A percentile compares a stretch with the other conserved stretches of the same genome.
Conservation (phyloP, 1,140 invertebrate genomes). For the Uloborus diversus region DNA sequence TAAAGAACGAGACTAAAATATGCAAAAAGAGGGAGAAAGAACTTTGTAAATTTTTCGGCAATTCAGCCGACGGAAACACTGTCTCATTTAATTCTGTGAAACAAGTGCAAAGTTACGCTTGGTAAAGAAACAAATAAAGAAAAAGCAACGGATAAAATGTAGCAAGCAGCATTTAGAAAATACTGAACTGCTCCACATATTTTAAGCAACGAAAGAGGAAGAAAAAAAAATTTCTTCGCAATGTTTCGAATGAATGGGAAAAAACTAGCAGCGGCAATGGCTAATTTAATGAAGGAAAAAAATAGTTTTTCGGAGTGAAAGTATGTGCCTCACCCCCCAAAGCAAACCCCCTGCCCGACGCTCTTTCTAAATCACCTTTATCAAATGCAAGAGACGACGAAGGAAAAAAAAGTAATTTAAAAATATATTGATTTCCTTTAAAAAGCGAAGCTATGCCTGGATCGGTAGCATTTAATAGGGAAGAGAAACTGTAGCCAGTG, state of each 20-base stretch:
- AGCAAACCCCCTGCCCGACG: not conserved
- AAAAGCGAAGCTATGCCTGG: not conserved
- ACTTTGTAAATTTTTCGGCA: conserved; percentile 34
- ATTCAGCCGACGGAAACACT: conserved; percentile 3
- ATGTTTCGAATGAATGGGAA: conserved; percentile 3
- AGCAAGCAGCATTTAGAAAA: not conserved
- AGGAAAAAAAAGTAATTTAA: conserved; percentile 37
- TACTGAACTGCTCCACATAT: not conserved
- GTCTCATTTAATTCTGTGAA: not conserved
- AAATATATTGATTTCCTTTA: conserved; percentile 42
- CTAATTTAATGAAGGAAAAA: conserved; percentile 43
- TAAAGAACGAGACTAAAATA: not conserved
- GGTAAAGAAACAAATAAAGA: not conserved
- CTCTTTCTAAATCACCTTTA: conserved; percentile 34
- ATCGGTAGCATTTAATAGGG: conserved; percentile 11
- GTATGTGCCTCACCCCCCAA: not conserved
- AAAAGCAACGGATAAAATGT: not conserved
- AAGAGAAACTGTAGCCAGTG: too few species aligned
- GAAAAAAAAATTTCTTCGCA: not conserved
- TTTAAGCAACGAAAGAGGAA: not conserved
- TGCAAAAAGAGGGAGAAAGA: not conserved
- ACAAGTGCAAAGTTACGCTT: not conserved
- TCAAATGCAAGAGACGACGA: conserved; percentile 22
- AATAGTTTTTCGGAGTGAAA: not conserved
- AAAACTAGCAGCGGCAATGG: conserved; percentile 19